A percentile compares a stretch with the other conserved stretches of the same genome.
Evolutionary conservation across 2,888 invertebrate species (phyloP).

Genomic region (Tipula lateralis): DNA sequence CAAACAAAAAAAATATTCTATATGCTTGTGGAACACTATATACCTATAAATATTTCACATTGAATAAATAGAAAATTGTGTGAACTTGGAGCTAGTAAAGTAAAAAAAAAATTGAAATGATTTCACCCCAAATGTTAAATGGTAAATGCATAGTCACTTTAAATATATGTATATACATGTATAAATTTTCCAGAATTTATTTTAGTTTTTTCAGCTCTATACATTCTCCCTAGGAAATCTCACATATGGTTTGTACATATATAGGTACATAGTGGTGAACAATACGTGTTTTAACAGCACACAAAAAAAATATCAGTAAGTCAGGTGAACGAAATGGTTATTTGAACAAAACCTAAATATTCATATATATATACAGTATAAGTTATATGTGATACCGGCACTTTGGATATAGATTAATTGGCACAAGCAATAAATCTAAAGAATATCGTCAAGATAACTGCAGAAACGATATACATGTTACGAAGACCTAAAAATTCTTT

Average conservation of each 20-base stretch:
- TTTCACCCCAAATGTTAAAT: constrained; percentile 6
- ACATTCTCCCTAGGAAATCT: not conserved
- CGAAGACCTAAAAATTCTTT: too few species aligned
- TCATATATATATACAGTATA: not conserved
- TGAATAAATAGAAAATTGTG: not conserved
- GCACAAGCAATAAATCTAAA: not conserved
- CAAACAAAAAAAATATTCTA: not conserved
- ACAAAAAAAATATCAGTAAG: not conserved
- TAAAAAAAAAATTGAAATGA: not conserved
- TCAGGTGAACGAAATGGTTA: not conserved
- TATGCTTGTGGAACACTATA: not conserved
- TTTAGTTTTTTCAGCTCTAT: not conserved
- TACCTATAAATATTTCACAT: constrained; percentile 5
- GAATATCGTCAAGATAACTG: too few species aligned
- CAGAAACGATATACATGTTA: too few species aligned
- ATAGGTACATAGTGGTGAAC: not conserved
- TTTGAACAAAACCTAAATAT: not conserved
- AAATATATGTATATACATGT: not conserved
- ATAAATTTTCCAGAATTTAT: not conserved
- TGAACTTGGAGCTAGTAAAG: not conserved
- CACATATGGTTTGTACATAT: not conserved
- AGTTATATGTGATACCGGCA: not conserved
- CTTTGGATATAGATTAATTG: not conserved
- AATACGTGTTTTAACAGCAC: not conserved
- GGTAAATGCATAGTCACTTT: not conserved